These are phyloP conservation scores for Catharus fuscescens DNA, from an alignment of 2,113 vertebrate genomes.

Conservation along the genomic window DNA sequence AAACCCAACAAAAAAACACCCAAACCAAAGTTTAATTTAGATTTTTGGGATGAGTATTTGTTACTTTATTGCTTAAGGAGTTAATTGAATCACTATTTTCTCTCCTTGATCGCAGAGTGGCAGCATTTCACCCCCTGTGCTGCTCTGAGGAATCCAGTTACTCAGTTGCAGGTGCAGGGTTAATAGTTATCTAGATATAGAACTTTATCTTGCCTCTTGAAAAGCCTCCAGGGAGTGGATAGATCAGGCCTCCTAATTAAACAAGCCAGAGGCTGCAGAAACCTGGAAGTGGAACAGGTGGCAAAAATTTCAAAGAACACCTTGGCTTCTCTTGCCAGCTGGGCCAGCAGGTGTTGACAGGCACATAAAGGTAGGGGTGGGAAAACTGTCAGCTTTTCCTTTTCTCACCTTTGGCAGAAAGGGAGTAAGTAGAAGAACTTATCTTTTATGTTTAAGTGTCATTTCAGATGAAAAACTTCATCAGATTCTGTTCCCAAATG, in stretches of 20 bases:
- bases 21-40: neutral
- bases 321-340: neutral
- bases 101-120: neutral
- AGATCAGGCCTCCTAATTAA: neutral
- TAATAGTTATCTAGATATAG: conserved; percentile 17
- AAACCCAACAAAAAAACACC: neutral
- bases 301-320: neutral
- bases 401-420: neutral
- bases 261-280: neutral
- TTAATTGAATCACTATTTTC: neutral
- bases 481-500: neutral
- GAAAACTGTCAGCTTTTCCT: conserved; percentile 15
- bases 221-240: neutral
- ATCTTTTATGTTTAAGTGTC: neutral
- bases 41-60: neutral
- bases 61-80: neutral
- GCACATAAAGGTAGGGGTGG: neutral
- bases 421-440: neutral
- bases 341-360: conserved; percentile 4
- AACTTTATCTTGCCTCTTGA: neutral
- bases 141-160: neutral
- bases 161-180: neutral
- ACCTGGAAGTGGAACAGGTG: neutral
- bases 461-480: neutral
- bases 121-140: neutral